Conservation (phyloP, 2,797 vertebrate genomes). For the Phoebastria nigripes region DNA sequence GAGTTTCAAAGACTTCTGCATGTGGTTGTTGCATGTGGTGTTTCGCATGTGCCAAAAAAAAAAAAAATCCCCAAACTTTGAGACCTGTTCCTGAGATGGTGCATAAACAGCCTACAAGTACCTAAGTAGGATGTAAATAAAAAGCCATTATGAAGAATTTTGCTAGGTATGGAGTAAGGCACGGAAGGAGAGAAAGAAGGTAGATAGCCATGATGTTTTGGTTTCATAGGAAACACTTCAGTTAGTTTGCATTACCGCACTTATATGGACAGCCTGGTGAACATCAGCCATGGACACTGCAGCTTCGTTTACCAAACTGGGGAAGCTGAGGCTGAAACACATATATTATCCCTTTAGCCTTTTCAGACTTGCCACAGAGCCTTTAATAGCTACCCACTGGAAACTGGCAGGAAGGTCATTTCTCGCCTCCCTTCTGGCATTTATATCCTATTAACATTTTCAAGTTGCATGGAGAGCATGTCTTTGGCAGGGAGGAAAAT, state of each 20-base stretch:
- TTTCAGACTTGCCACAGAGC: not conserved
- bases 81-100: conserved; percentile 10
- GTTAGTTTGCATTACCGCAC: not conserved
- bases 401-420: conserved; percentile 26
- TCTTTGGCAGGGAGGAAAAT: conserved; percentile 21
- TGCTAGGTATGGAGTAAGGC: not conserved
- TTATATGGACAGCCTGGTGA: not conserved
- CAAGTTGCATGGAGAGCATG: not conserved
- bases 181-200: not conserved
- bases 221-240: not conserved
- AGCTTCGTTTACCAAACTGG: not conserved
- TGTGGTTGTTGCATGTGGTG: conserved; percentile 45
- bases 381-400: conserved; percentile 36
- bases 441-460: conserved; percentile 18
- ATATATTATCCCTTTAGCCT: not conserved
- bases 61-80: not conserved
- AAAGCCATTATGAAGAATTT: not conserved
- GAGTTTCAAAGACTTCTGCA: conserved; percentile 61
- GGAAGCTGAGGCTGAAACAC: not conserved
- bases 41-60: not conserved
- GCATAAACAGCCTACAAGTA: not conserved
- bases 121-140: not conserved
- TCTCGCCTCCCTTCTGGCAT: not conserved
- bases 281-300: not conserved
- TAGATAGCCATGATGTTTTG: not conserved